A percentile compares a stretch with the other conserved stretches of the same genome.
phyloP scores from a whole-genome alignment of 2,888 invertebrate species.

The Lordiphosa fenestrarum region DNA sequence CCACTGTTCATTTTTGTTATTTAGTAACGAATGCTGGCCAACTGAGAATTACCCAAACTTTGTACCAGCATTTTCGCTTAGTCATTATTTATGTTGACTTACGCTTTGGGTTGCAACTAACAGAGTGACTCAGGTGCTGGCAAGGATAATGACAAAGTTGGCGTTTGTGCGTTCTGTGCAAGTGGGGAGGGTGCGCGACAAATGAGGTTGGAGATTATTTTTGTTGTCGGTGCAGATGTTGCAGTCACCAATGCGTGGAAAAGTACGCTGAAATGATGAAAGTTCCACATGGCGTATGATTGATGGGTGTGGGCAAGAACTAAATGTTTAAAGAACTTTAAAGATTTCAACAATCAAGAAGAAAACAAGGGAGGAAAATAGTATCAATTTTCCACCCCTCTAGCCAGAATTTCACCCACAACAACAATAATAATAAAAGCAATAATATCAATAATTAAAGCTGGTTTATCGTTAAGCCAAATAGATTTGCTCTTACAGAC shows the following conservation, averaged over 20 bases:
- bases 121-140: constrained; percentile 26
- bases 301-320: constrained; percentile 1
- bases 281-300: constrained; percentile 22
- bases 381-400: constrained; percentile 1
- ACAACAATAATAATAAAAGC: constrained; percentile 13
- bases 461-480: constrained; percentile 43
- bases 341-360: neutral
- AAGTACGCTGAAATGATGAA: neutral
- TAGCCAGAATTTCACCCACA: neutral
- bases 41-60: constrained; percentile 2
- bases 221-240: constrained; percentile 25
- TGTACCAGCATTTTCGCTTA: neutral
- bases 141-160: constrained; percentile 32
- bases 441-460: constrained; percentile 56
- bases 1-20: too few relatives aligned
- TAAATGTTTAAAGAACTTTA: too few relatives aligned
- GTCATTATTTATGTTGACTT: too few relatives aligned
- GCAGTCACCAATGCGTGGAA: constrained; percentile 20
- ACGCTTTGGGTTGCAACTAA: neutral
- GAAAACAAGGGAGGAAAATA: too few relatives aligned
- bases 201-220: constrained; percentile 4
- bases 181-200: neutral
- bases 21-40: too few relatives aligned
- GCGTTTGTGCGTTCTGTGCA: constrained; percentile 6
- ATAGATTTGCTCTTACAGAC: constrained; percentile 29